Conservation (phyloP, 92 coral and sea anemone species). For the Diadumene lineata region DNA sequence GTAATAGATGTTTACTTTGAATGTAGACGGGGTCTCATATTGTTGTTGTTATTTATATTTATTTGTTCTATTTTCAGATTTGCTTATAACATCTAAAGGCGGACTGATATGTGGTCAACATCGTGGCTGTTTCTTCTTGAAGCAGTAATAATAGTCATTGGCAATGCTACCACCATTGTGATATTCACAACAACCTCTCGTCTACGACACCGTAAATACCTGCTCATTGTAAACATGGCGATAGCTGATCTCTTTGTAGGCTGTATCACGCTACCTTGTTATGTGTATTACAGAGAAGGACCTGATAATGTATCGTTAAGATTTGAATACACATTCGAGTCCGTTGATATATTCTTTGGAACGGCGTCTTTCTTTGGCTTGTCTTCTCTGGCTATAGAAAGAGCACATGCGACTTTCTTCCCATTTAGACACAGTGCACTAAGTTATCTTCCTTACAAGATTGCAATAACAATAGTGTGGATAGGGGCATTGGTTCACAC, state of each 20-base stretch:
- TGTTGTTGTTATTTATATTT: too few relatives aligned
- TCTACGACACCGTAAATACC: background rate
- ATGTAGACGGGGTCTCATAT: too few relatives aligned
- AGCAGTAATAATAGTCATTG: background rate
- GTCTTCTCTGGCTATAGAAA: background rate
- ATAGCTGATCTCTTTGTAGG: background rate
- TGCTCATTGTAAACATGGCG: background rate
- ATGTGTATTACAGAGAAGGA: background rate
- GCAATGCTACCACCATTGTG: background rate
- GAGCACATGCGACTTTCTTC: background rate
- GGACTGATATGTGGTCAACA: background rate
- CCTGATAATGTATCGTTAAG: background rate
- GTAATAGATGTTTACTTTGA: too few relatives aligned
- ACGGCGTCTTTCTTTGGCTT: background rate
- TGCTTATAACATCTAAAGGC: too few relatives aligned
- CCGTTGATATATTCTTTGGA: background rate
- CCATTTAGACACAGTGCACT: background rate
- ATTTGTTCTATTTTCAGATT: background rate
- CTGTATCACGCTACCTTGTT: background rate
- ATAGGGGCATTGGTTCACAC: background rate
- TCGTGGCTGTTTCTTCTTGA: background rate
- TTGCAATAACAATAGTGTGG: background rate
- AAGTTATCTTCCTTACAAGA: background rate
- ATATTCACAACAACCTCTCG: background rate
- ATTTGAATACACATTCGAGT: background rate